Base-by-base conservation (phyloP, 2,888 invertebrate genomes). In the Anaspis maculata region DNA sequence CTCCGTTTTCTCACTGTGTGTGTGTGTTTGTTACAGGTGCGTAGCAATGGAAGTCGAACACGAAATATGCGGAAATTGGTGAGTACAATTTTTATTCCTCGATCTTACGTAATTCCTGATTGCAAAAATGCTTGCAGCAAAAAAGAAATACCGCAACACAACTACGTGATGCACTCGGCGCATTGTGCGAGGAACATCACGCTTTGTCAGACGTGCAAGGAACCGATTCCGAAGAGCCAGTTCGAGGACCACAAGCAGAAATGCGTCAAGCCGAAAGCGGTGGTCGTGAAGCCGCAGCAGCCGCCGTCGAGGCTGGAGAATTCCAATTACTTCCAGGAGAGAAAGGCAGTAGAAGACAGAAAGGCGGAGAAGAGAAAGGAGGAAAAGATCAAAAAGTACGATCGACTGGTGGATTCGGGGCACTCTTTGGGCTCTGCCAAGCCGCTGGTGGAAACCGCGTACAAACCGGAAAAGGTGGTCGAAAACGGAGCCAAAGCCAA, bases 111-210 rank as follows among this genome's bases (percentile, higher is more conserved):
- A 7, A 9, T 11, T 29, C 9, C 22, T 13, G 5, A 13, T 4
- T 13, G 6, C 9, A 30, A 16, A 9, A 9, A 15, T n/a, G 7
- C 15, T 6, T 64, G 9, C 67, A 82, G 82, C 62, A 79, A 82
- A 57, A 72, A 75, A 25, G 77, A 81, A 50, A 77, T 83, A 31
- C 77, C 80, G 0, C 66, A 71, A 4, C 67, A 62, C 30, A 83
- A 83, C 62, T 81, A 76, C 67, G 72, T 76, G 2, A 79, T 77
- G 62, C 83, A 83, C 63, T 71, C 72, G 12, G 73, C 77, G 41
- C 80, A 83, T 62, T 83, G 83, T 54, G 71, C 73, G 0, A 66
- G 81, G 22, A 80, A 82, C 61, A 74, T 83, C 29, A 65, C 72
- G 2, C 56, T 79, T 28, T 83, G 83, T 49, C 69, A 73, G 1